phyloP scores from a whole-genome alignment of 35 echinoderm and acorn worm species.

The Lytechinus pictus region DNA sequence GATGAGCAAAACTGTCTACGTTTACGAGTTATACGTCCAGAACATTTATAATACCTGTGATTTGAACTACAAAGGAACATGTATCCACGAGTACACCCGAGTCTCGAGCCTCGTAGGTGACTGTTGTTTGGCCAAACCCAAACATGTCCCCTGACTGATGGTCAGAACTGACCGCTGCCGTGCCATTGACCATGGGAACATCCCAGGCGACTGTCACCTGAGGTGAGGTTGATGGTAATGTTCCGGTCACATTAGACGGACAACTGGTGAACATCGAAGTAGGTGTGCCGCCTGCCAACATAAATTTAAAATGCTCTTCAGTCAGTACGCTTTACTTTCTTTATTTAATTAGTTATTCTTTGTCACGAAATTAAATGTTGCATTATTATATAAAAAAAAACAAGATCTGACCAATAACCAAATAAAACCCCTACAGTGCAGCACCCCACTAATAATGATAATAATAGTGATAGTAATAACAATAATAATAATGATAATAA shows the following conservation, averaged over 20 bases:
- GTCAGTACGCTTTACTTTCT: too few species aligned
- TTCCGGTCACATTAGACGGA: neutral
- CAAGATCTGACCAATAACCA: too few species aligned
- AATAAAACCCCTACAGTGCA: too few species aligned
- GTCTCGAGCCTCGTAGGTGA: constrained; percentile 58
- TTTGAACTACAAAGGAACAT: constrained; percentile 50
- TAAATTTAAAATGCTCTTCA: too few species aligned
- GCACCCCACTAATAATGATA: too few species aligned
- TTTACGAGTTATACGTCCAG: too few species aligned
- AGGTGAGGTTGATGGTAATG: neutral
- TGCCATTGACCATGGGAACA: constrained; percentile 39
- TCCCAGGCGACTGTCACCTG: constrained; percentile 45
- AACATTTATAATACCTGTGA: neutral
- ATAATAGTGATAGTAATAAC: too few species aligned
- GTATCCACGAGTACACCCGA: constrained; percentile 19
- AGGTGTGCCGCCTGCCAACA: neutral
- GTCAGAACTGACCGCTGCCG: neutral
- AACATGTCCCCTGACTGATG: neutral
- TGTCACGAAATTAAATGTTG: too few species aligned
- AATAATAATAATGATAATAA: too few species aligned
- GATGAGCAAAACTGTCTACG: too few species aligned
- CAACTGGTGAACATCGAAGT: neutral
- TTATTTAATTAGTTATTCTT: too few species aligned
- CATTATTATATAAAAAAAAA: too few species aligned
- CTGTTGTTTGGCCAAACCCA: constrained; percentile 52